Percentiles rank a stretch among this genome's conserved stretches.
Conservation (phyloP, 2,888 invertebrate species). For the Biston betularia region DNA sequence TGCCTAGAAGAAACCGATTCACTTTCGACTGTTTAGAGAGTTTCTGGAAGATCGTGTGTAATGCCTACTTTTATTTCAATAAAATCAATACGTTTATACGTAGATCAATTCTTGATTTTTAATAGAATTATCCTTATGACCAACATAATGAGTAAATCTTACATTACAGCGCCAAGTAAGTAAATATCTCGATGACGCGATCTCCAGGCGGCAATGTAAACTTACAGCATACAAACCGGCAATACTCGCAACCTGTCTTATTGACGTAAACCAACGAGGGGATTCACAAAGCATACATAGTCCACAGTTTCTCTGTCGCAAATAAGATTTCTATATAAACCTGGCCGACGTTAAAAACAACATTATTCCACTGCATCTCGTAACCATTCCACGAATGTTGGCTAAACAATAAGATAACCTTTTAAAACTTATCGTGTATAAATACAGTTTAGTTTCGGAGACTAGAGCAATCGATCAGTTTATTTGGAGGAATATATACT, state of each 20-base stretch:
- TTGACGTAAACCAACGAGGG: constrained; percentile 25
- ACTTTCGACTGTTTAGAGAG: no score
- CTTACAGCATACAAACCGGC: neutral
- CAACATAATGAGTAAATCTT: constrained; percentile 1
- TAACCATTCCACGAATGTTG: constrained; percentile 19
- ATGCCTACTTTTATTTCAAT: no score
- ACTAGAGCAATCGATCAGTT: constrained; percentile 13
- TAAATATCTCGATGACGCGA: constrained; percentile 13
- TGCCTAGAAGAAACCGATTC: no score
- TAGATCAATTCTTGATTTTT: neutral
- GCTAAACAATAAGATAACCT: constrained; percentile 24
- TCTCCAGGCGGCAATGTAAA: neutral
- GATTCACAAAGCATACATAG: constrained; percentile 24
- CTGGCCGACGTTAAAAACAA: constrained; percentile 3
- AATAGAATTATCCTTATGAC: constrained; percentile 8
- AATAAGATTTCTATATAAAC: constrained; percentile 29
- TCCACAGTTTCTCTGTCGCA: constrained; percentile 27
- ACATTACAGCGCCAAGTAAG: constrained; percentile 9
- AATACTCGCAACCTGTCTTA: neutral
- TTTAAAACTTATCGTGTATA: constrained; percentile 14
- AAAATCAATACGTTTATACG: neutral
- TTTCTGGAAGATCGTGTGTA: no score
- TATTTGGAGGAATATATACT: constrained; percentile 5
- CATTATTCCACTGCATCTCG: constrained; percentile 18
- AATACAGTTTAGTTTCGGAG: constrained; percentile 6